These are phyloP conservation scores for Pelecanoides urinatrix DNA, from an alignment of 2,113 vertebrate species.

Conservation along the genomic window DNA sequence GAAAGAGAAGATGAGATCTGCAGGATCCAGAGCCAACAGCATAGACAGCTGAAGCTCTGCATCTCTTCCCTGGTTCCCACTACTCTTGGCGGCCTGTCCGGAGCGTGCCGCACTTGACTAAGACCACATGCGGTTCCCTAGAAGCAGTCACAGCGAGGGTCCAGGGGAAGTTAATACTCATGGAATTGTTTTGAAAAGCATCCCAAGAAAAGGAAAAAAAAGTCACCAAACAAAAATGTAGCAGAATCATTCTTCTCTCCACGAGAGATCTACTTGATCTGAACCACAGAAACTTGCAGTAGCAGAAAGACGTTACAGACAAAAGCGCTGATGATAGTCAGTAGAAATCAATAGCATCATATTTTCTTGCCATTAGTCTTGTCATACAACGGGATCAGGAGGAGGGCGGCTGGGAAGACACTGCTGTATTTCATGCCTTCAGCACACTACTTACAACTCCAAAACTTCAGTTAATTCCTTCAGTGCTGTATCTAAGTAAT, in stretches of 20 bases:
- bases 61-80: not conserved
- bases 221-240: not conserved
- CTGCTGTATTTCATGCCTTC: not conserved
- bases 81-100: not conserved
- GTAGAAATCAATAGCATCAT: not conserved
- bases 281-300: not conserved
- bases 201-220: not conserved
- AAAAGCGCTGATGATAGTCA: not conserved
- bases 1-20: not conserved
- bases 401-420: not conserved
- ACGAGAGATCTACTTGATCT: not conserved
- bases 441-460: not conserved
- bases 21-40: not conserved
- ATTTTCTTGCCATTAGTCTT: not conserved
- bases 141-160: not conserved
- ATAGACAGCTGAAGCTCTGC: not conserved
- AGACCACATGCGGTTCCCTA: not conserved
- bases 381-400: not conserved
- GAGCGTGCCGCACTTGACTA: not conserved
- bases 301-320: not conserved
- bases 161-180: not conserved
- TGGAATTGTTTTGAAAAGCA: not conserved
- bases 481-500: not conserved
- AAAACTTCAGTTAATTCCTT: not conserved
- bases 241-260: not conserved